Percentiles rank a stretch among this genome's conserved stretches.
Evolutionary conservation across 2,888 invertebrate species (phyloP).

Genomic region (Nomada ruficornis): DNA sequence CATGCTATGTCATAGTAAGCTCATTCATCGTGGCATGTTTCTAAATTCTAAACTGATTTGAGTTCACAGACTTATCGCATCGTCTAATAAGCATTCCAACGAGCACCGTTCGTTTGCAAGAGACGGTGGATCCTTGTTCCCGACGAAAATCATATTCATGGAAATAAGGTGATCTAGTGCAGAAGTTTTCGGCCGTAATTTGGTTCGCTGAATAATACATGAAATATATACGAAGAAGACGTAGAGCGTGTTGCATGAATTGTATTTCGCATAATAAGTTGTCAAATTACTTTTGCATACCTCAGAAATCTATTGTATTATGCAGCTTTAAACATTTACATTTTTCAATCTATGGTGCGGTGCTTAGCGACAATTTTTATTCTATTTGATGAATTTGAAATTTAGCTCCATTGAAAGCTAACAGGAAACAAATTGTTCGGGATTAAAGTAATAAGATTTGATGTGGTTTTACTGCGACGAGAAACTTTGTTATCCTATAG

Average conservation of each 20-base stretch:
- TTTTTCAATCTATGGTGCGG: neutral
- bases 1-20: too few relatives aligned
- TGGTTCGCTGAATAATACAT: constrained; percentile 45
- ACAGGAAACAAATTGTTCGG: too few relatives aligned
- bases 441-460: too few relatives aligned
- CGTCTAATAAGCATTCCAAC: neutral
- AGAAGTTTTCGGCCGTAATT: constrained; percentile 24
- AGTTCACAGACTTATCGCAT: too few relatives aligned
- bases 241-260: constrained; percentile 17
- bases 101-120: neutral
- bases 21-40: too few relatives aligned
- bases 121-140: constrained; percentile 10
- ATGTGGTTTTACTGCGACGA: too few relatives aligned
- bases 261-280: constrained; percentile 37
- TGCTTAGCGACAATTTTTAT: too few relatives aligned
- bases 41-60: too few relatives aligned
- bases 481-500: too few relatives aligned
- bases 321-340: constrained; percentile 11
- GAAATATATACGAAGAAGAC: constrained; percentile 38
- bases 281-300: constrained; percentile 35
- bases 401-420: too few relatives aligned
- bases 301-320: constrained; percentile 10
- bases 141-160: constrained; percentile 39
- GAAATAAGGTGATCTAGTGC: constrained; percentile 31
- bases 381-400: too few relatives aligned